Conservation (phyloP, 1,140 invertebrate species). For the Drosophila seguyi region DNA sequence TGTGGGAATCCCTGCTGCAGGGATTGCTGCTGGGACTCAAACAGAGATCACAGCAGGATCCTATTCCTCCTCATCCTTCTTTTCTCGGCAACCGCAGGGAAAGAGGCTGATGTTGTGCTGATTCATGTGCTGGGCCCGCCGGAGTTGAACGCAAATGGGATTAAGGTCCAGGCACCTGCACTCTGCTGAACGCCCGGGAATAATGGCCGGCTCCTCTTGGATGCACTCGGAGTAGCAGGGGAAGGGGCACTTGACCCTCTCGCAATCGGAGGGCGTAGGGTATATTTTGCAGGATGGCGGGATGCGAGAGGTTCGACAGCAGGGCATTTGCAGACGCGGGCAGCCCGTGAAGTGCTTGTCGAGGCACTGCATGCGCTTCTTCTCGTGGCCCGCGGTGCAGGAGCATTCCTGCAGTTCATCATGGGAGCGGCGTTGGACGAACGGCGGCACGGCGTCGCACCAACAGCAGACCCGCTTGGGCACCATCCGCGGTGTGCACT, state of each 20-base stretch:
- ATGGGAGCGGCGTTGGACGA: conserved; percentile 5
- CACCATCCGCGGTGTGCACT: conserved; percentile 58
- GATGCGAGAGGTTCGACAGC: conserved; percentile 39
- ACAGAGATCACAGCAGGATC: background rate
- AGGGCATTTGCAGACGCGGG: conserved; percentile 37
- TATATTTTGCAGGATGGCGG: conserved; percentile 23
- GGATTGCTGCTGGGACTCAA: background rate
- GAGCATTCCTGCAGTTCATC: background rate
- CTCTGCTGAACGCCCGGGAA: conserved; percentile 15
- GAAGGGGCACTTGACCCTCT: conserved; percentile 56
- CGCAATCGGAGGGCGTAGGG: background rate
- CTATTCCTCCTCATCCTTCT: background rate
- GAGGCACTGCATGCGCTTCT: conserved; percentile 1
- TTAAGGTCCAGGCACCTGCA: conserved; percentile 9
- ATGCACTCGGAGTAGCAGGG: conserved; percentile 67
- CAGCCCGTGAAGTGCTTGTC: conserved; percentile 13
- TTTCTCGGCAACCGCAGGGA: background rate
- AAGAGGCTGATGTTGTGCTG: background rate
- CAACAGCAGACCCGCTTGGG: conserved; percentile 50
- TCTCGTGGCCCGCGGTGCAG: background rate
- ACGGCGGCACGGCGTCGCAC: conserved; percentile 58
- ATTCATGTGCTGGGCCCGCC: background rate
- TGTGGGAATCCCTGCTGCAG: background rate
- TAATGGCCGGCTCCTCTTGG: conserved; percentile 4
- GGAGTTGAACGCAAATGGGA: background rate